Evolutionary conservation across 2,797 vertebrate genomes (phyloP).

Genomic region (Macropus fuliginosus): DNA sequence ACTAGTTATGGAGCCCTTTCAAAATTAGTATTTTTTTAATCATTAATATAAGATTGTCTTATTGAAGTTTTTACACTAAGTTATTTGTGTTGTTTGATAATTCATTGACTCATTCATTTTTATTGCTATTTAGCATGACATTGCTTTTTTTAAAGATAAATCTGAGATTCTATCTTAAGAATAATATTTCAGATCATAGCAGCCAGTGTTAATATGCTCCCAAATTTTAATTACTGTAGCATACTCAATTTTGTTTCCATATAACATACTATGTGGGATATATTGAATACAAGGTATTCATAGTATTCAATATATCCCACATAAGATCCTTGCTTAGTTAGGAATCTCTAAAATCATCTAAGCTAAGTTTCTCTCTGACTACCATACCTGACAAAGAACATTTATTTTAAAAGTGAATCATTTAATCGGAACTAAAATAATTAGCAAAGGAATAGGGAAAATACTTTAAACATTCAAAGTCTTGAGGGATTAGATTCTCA

Average conservation of each 20-base stretch:
- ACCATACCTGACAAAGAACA: background rate
- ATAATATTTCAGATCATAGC: background rate
- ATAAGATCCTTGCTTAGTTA: background rate
- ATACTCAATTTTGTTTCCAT: background rate
- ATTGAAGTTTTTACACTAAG: background rate
- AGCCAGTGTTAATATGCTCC: background rate
- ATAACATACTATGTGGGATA: background rate
- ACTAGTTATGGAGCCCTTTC: background rate
- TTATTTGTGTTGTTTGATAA: background rate
- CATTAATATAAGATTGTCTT: background rate
- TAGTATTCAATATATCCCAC: no score
- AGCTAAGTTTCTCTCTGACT: background rate
- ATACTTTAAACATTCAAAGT: background rate
- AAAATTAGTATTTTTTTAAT: background rate
- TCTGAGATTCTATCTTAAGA: background rate
- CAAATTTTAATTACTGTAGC: background rate
- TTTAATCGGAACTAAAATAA: background rate
- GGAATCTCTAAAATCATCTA: background rate
- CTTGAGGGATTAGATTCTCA: background rate
- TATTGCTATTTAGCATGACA: background rate
- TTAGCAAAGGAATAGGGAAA: background rate
- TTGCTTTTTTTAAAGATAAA: background rate
- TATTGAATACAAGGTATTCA: background rate
- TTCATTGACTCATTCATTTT: background rate
- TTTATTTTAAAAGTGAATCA: background rate